These are phyloP conservation scores for Microctenopoma steveboyesi DNA, from an alignment of 2,797 vertebrate species.

Conservation along the genomic window DNA sequence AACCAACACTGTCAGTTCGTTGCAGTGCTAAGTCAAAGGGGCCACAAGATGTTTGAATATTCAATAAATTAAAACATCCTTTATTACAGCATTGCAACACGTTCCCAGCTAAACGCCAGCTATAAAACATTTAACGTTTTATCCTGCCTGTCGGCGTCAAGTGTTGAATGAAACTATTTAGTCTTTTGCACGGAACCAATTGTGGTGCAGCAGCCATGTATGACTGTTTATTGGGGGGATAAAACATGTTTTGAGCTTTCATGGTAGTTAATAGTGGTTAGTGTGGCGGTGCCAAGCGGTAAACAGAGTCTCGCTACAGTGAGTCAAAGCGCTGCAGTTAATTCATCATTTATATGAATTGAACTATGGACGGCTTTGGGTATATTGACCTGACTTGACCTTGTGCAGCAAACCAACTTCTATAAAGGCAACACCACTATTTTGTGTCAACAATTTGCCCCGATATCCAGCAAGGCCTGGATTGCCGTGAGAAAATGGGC, in stretches of 20 bases:
- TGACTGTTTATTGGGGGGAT: constrained; percentile 55
- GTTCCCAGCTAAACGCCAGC: constrained; percentile 57
- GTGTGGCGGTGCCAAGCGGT: constrained; percentile 38
- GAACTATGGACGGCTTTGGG: not conserved
- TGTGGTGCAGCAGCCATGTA: constrained; percentile 27
- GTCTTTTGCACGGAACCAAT: constrained; percentile 49
- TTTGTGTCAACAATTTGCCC: not conserved
- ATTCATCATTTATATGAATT: not conserved
- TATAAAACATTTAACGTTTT: constrained; percentile 63
- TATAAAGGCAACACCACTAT: not conserved
- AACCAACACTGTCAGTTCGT: constrained; percentile 18
- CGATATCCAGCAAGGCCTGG: not conserved
- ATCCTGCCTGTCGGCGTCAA: constrained; percentile 40
- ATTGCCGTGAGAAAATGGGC: not conserved
- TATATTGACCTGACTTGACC: not conserved
- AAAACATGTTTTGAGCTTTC: constrained; percentile 64
- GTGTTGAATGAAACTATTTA: constrained; percentile 46
- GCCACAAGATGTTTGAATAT: constrained; percentile 40
- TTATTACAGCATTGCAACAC: constrained; percentile 37
- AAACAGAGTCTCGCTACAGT: constrained; percentile 34
- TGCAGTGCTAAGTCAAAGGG: constrained; percentile 37
- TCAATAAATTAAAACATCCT: constrained; percentile 45
- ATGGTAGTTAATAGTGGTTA: constrained; percentile 51
- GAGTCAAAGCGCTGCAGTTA: constrained; percentile 5
- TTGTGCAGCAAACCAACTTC: not conserved